These are phyloP conservation scores for Acipenser oxyrinchus DNA, from an alignment of 2,797 vertebrate species.

Conservation along the genomic window DNA sequence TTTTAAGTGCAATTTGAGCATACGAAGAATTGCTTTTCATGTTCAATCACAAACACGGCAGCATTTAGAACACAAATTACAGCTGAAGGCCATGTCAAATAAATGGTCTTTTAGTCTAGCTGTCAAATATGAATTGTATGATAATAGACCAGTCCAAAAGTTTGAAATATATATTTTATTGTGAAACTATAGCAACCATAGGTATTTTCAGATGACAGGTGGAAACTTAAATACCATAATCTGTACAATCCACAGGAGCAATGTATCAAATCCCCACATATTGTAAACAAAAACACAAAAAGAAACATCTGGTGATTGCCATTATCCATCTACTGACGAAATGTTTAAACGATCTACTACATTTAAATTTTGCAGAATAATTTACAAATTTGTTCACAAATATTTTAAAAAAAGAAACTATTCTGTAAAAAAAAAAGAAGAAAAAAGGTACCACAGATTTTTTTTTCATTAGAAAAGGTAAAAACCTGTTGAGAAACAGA, in stretches of 20 bases:
- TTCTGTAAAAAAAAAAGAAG: constrained; percentile 26
- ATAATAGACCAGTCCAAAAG: background rate
- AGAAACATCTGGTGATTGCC: constrained; percentile 39
- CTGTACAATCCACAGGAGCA: constrained; percentile 47
- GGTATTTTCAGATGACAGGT: constrained; percentile 49
- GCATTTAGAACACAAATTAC: no score
- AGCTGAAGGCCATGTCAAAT: no score
- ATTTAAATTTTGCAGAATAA: constrained; percentile 27
- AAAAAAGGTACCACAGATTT: constrained; percentile 34
- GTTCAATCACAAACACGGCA: no score
- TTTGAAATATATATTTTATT: constrained; percentile 54
- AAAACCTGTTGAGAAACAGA: constrained; percentile 20
- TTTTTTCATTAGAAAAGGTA: constrained; percentile 15
- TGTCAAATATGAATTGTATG: no score
- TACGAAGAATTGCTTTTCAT: no score
- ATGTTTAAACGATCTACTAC: constrained; percentile 15
- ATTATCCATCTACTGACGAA: constrained; percentile 42
- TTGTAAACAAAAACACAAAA: constrained; percentile 50
- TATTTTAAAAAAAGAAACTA: constrained; percentile 19
- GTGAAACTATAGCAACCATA: constrained; percentile 44
- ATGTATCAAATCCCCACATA: constrained; percentile 33
- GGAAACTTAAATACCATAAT: constrained; percentile 50
- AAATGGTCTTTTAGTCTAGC: no score
- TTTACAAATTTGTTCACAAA: constrained; percentile 28
- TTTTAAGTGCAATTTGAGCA: no score